Conservation (phyloP, 1,140 invertebrate genomes). For the Atopsyche davidsoni region DNA sequence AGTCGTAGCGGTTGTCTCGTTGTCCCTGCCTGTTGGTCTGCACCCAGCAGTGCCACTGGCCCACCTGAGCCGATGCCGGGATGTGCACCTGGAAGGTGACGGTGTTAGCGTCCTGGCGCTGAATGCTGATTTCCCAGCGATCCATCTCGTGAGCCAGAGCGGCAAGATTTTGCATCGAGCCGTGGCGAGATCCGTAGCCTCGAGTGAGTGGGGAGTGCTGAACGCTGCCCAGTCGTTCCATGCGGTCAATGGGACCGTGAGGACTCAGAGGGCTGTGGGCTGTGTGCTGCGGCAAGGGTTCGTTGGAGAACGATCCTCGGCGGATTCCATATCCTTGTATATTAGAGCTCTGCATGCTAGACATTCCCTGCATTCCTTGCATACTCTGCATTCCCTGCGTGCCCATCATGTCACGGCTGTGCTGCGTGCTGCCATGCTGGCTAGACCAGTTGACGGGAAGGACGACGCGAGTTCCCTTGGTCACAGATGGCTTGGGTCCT, state of each 20-base stretch:
- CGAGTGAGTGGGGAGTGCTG: constrained; percentile 39
- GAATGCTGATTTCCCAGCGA: constrained; percentile 56
- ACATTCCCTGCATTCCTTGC: constrained; percentile 32
- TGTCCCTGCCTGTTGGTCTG: constrained; percentile 52
- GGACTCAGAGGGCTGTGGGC: constrained; percentile 46
- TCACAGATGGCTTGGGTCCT: constrained; percentile 59
- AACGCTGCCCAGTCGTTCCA: constrained; percentile 39
- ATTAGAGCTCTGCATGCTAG: constrained; percentile 38
- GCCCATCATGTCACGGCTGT: constrained; percentile 42
- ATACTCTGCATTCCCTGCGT: constrained; percentile 8
- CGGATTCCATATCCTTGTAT: constrained; percentile 38
- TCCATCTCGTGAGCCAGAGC: constrained; percentile 49
- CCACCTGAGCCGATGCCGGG: constrained; percentile 56
- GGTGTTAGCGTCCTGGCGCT: constrained; percentile 53
- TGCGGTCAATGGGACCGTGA: constrained; percentile 40
- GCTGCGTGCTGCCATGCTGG: constrained; percentile 41
- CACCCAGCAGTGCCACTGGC: constrained; percentile 61
- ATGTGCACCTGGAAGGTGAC: constrained; percentile 57
- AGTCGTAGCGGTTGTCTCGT: constrained; percentile 48
- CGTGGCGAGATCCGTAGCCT: constrained; percentile 38
- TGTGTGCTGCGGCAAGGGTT: constrained; percentile 41
- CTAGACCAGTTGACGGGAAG: constrained; percentile 49
- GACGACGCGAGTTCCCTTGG: constrained; percentile 58
- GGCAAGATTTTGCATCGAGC: constrained; percentile 43
- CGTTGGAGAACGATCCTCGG: constrained; percentile 45